phyloP scores from a whole-genome alignment of 2,888 invertebrate species.

The Sphecodes monilicornis region DNA sequence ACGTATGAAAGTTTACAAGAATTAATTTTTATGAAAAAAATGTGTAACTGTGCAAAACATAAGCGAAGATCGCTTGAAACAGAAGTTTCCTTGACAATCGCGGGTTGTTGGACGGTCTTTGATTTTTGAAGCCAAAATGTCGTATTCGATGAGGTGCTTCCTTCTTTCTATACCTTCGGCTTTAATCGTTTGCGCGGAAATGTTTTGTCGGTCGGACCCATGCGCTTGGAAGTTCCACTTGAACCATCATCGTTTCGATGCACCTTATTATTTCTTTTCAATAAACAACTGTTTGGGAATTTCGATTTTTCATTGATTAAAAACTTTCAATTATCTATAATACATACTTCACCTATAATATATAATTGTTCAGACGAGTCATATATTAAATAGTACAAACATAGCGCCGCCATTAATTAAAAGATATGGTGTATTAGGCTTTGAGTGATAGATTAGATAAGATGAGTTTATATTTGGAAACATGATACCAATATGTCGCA shows the following conservation, averaged over 20 bases:
- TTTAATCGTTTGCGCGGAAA: constrained; percentile 55
- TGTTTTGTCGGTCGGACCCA: constrained; percentile 36
- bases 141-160: constrained; percentile 33
- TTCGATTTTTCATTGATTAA: neutral
- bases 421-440: neutral
- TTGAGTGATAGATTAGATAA: neutral
- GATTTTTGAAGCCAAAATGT: constrained; percentile 50
- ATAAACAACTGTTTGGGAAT: neutral
- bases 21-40: neutral
- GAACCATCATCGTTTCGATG: constrained; percentile 26
- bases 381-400: neutral
- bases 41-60: neutral
- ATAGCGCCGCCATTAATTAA: neutral
- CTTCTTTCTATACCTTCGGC: constrained; percentile 44
- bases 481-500: neutral
- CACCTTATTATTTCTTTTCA: constrained; percentile 7
- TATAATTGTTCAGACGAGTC: neutral
- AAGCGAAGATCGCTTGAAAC: neutral
- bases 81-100: constrained; percentile 3
- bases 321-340: neutral
- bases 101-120: constrained; percentile 25
- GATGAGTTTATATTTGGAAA: neutral
- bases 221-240: constrained; percentile 35
- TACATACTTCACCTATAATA: neutral
- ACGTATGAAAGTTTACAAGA: neutral